Evolutionary conservation across 2,113 vertebrate species (phyloP), one percentile per base, ranked within the genome.

Genomic region (Pachycephala philippinensis): DNA sequence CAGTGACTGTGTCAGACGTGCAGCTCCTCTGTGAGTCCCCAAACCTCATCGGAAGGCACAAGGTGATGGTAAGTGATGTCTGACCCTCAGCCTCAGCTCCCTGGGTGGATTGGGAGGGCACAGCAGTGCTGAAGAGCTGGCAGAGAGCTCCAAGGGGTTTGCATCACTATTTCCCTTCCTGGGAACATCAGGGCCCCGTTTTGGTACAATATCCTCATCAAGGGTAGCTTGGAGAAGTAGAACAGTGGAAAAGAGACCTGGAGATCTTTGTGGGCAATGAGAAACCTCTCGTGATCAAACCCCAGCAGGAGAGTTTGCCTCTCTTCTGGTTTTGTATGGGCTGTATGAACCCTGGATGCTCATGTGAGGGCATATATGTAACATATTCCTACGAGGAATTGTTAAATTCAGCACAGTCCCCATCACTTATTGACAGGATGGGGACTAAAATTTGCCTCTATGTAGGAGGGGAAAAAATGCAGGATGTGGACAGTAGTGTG

Each of bases 21-120:
- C 99, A 99, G 97, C 98, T 99, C 75, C 98, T 99, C 56, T 99
- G 99, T 1, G 99, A 99, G 92, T 99, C 99, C 14, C 99, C 99
- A 68, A 99, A 99, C 94, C 98, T 99, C 97, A 99, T 98, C 0
- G 99, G 99, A 50, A 98, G 99, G 72, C 99, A 99, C 97, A 99
- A 99, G 96, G 99, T 99, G 91, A 98, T 99, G 99, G 99, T 97
- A 91, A 94, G 96, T 95, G 69, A 2, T 47, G 61, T 56, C 31
- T 89, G 40, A 45, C 23, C 28, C 39, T 64, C 64, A 80, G 13
- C 24, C 27, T 54, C 75, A n/a, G 7, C 27, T 63, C 7, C 7
- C 3, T 33, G 33, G 12, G 16, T 33, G 47, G 16, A 1, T 5
- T 52, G 69, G 59, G 47, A 93, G 65, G 33, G 31, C 31, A 87